Percentiles rank a stretch among this genome's conserved stretches.
These are phyloP conservation scores for Nemapogon koenigi DNA, from an alignment of 2,888 invertebrate species.

Conservation along the genomic window DNA sequence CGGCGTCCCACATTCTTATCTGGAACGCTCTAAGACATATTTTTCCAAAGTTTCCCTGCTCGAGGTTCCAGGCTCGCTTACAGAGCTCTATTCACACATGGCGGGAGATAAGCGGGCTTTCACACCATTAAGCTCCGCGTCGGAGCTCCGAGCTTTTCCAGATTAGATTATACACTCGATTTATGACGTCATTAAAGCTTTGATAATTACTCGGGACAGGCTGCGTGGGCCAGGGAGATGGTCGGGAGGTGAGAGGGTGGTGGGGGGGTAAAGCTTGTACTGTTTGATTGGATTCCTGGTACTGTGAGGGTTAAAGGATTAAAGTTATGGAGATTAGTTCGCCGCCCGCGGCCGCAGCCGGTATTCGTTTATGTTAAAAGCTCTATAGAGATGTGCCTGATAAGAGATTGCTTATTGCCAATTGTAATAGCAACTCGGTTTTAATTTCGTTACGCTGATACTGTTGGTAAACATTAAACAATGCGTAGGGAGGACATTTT, in stretches of 20 bases:
- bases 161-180: constrained; percentile 68
- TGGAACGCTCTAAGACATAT: constrained; percentile 62
- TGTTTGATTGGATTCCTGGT: constrained; percentile 66
- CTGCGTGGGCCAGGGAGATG: constrained; percentile 56
- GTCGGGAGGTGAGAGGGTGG: constrained; percentile 23
- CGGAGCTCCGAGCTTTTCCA: constrained; percentile 66
- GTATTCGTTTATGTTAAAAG: constrained; percentile 58
- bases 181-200: constrained; percentile 67
- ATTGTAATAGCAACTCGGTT: constrained; percentile 53
- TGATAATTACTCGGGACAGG: constrained; percentile 68
- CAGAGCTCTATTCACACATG: constrained; percentile 66
- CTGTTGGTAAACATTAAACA: no score
- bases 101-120: constrained; percentile 65
- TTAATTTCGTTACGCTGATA: constrained; percentile 46
- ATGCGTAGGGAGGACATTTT: no score
- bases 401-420: constrained; percentile 64
- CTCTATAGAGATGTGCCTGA: constrained; percentile 58
- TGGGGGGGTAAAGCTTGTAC: constrained; percentile 49
- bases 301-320: constrained; percentile 62
- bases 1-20: constrained; percentile 65
- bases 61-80: constrained; percentile 61
- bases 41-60: constrained; percentile 65
- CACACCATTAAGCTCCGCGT: constrained; percentile 64
- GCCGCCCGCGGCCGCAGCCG: constrained; percentile 53
- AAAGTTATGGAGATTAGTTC: constrained; percentile 66